Evolutionary conservation across 92 coral and sea anemone species (phyloP).

Genomic region (Paragorgia papillata): DNA sequence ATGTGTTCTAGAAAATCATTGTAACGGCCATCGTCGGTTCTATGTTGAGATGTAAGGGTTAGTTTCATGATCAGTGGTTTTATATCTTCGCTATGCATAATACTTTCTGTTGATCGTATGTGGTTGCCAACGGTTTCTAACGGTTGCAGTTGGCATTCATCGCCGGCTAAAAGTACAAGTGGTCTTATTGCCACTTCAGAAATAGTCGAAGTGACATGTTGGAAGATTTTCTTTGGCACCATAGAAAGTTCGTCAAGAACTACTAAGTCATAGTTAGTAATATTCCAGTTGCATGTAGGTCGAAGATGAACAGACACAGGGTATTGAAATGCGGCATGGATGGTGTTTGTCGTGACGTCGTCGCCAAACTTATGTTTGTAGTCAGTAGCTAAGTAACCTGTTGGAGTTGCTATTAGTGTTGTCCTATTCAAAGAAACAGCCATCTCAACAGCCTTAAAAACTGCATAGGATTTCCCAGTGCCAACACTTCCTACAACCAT

Average conservation of each 20-base stretch:
- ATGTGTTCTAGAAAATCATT: slow-evolving; percentile 22
- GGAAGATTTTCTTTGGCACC: slow-evolving; percentile 33
- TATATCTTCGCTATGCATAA: neutral
- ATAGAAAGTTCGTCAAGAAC: slow-evolving; percentile 38
- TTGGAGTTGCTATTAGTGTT: neutral
- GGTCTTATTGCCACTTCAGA: slow-evolving; percentile 32
- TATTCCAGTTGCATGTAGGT: slow-evolving; percentile 1
- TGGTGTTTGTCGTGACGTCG: slow-evolving; percentile 5
- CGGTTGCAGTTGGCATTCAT: slow-evolving; percentile 33
- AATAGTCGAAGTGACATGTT: slow-evolving; percentile 20
- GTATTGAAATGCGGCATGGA: slow-evolving; percentile 20
- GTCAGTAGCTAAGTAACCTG: neutral
- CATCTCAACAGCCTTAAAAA: neutral
- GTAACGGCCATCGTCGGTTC: slow-evolving; percentile 15
- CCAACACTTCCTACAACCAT: slow-evolving; percentile 12
- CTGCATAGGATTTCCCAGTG: slow-evolving; percentile 22
- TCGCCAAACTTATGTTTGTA: slow-evolving; percentile 8
- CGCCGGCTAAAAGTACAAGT: slow-evolving; percentile 28
- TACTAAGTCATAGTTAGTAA: neutral
- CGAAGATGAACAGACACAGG: neutral
- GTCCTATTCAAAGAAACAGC: neutral
- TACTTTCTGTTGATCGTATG: neutral
- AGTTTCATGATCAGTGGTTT: slow-evolving; percentile 14
- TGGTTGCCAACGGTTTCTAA: slow-evolving; percentile 25
- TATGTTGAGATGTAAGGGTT: slow-evolving; percentile 21